Evolutionary conservation across 2,113 vertebrate genomes (phyloP).

Genomic region (Clarias macrocephalus): DNA sequence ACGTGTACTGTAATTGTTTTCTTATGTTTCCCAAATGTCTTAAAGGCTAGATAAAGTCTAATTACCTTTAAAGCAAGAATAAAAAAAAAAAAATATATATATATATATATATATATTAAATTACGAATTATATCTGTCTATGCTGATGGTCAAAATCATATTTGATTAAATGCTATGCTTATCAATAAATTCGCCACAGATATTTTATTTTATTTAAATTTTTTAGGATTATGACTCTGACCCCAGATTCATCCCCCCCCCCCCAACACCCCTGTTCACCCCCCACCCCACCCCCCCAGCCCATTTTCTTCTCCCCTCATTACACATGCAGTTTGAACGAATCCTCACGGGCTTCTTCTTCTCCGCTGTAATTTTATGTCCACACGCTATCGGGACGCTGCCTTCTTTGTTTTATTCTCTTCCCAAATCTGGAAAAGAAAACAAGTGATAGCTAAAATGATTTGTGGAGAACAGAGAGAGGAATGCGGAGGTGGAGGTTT

Average conservation of each 20-base stretch:
- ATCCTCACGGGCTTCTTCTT: constrained; percentile 73
- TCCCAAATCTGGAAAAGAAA: constrained; percentile 3
- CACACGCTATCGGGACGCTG: constrained; percentile 58
- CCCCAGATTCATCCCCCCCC: constrained; percentile 68
- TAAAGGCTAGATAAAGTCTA: neutral
- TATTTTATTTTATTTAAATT: neutral
- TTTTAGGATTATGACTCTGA: constrained; percentile 83
- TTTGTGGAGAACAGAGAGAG: constrained; percentile 48
- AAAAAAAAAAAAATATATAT: no score
- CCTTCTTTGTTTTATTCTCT: constrained; percentile 13
- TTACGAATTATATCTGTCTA: neutral
- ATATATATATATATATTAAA: no score
- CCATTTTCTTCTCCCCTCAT: constrained; percentile 80
- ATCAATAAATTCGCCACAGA: constrained; percentile 73
- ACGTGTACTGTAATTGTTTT: neutral
- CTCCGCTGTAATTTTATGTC: constrained; percentile 76
- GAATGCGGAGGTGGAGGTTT: neutral
- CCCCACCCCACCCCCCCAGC: no score
- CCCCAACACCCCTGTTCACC: no score
- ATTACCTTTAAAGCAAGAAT: neutral
- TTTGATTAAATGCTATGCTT: neutral
- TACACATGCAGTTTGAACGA: constrained; percentile 87
- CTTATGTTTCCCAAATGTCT: neutral
- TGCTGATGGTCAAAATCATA: neutral
- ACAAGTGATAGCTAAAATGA: constrained; percentile 24